Base-by-base conservation (phyloP, 2,113 vertebrate genomes). In the Psittacula cyanocephala region DNA sequence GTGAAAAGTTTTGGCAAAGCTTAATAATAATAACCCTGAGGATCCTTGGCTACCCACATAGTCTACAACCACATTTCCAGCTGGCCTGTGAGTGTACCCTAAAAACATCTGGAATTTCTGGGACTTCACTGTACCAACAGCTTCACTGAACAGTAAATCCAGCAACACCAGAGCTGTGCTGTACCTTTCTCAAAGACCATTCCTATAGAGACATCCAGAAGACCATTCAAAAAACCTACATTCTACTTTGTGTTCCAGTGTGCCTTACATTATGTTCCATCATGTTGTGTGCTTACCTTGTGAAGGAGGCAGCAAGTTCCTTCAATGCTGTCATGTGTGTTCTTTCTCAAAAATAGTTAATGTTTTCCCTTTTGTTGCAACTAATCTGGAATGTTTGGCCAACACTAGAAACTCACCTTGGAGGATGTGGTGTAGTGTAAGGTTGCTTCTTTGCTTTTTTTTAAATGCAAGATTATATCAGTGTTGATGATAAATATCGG, bases 211-310 rank as follows among this genome's bases (percentile, higher is more conserved):
- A 74, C 13, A 49, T 13, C 4, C 4, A 49, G 46, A 43, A 69
- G 13, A 27, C 1, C 3, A 23, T 20, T 31, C 17, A 0, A 13
- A 46, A 79, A 35, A 16, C 10, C 6, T 11, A 46, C 44, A 0
- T 55, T 81, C 43, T 64, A 17, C 3, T 41, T 81, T 52, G 10
- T 74, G 50, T 10, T 78, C 29, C 43, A 80, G 10, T 4, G 0
- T 41, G 53, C 14, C 14, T 24, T 15, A 3, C 65, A 31, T 44
- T 88, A 62, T 53, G 9, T 35, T 80, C 59, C 7, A 1, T 33
- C 17, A 7, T n/a, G 22, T 55, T 55, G 10, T 20, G 4, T 28
- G 24, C n/a, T 83, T 69, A 41, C 9, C 17, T 64, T 22, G 29
- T 3, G 1, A 78, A 88, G 52, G 7, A 67, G 12, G 17, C 29